phyloP scores from a whole-genome alignment of 30 jellyfish, hydroid and myxozoan genomes.

The Cassiopea andromeda region DNA sequence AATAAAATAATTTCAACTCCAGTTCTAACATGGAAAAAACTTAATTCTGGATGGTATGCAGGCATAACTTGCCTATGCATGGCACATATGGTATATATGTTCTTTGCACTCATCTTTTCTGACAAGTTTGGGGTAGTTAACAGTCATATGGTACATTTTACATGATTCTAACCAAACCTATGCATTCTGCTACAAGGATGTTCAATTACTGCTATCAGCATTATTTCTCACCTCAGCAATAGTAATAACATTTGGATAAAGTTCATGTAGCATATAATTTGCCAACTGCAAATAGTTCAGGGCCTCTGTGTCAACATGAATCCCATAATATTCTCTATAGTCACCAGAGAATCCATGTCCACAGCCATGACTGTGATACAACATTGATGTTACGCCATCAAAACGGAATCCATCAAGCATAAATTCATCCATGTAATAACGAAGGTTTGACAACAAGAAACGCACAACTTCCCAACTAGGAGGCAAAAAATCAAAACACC shows the following conservation, averaged over 20 bases:
- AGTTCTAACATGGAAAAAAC: too few species aligned
- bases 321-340: conserved; percentile 92
- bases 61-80: too few species aligned
- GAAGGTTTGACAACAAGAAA: conserved; percentile 85
- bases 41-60: too few species aligned
- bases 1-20: too few species aligned
- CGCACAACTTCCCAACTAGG: conserved; percentile 94
- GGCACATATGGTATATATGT: too few species aligned
- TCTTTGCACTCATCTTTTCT: too few species aligned
- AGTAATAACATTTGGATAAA: conserved; percentile 87
- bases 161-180: too few species aligned
- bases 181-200: too few species aligned
- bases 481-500: neutral
- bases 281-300: conserved; percentile 91
- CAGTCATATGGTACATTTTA: too few species aligned
- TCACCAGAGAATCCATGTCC: conserved; percentile 96
- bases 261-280: conserved; percentile 81
- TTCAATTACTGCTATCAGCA: too few species aligned
- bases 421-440: conserved; percentile 92
- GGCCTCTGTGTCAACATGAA: conserved; percentile 90
- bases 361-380: conserved; percentile 94
- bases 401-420: conserved; percentile 96
- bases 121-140: too few species aligned
- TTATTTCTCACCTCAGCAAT: conserved; percentile 85
- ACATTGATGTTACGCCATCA: conserved; percentile 99